Percentiles rank a stretch among this genome's conserved stretches.
phyloP scores from a whole-genome alignment of 1,140 invertebrate species.

The Ceratina australensis region DNA sequence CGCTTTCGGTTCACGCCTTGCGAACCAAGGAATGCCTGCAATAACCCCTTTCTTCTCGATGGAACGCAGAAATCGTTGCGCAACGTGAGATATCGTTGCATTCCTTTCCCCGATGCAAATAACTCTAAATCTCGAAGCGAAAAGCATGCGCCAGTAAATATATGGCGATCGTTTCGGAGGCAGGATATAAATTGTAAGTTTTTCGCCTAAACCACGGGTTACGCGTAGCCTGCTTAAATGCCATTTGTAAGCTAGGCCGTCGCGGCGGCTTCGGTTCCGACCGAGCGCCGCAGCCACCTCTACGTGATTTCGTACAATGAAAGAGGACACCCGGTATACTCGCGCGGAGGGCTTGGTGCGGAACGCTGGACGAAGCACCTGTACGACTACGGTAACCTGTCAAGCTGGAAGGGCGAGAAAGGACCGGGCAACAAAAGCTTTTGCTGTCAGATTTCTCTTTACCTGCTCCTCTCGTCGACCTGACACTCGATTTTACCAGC shows the following conservation, averaged over 20 bases:
- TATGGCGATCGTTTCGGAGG: background rate
- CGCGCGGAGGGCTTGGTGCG: conserved; percentile 33
- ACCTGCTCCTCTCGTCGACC: conserved; percentile 10
- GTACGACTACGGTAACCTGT: conserved; percentile 60
- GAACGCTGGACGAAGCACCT: conserved; percentile 55
- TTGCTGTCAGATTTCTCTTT: conserved; percentile 46
- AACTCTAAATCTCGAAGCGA: background rate
- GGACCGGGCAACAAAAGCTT: conserved; percentile 55
- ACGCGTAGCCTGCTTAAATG: conserved; percentile 32
- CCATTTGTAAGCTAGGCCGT: conserved; percentile 51
- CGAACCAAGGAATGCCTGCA: background rate
- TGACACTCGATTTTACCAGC: background rate
- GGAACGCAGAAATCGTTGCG: background rate
- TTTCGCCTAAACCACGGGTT: background rate
- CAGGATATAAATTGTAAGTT: conserved; percentile 4
- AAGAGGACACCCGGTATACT: conserved; percentile 56
- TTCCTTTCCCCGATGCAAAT: background rate
- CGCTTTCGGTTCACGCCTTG: background rate
- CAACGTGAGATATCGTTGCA: background rate
- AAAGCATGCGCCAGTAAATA: background rate
- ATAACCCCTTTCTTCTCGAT: background rate
- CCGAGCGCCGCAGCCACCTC: too few relatives aligned
- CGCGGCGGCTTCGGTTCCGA: too few relatives aligned
- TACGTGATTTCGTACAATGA: conserved; percentile 1
- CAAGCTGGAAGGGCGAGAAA: conserved; percentile 44